Base-by-base conservation (phyloP, 2,888 invertebrate genomes). In the Keiferia lycopersicella region DNA sequence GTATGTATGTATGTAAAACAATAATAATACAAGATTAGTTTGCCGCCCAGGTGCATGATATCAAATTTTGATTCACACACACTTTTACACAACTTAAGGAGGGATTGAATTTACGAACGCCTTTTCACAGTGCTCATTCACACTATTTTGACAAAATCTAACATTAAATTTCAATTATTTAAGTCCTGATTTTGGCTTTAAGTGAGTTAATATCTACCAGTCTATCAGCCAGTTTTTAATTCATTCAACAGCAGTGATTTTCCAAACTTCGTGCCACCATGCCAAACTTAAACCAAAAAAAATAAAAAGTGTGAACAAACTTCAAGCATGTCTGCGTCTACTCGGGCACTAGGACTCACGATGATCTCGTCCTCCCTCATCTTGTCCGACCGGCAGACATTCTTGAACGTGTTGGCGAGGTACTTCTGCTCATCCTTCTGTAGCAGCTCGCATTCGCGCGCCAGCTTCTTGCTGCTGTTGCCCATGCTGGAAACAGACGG, bases 301-400 rank as follows among this genome's bases (percentile, higher is more conserved):
- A 70, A 74, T 62, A 79, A 78, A 77, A 82, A 78, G 79, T 76
- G 84, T 85, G 82, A 87, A 91, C 91, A 86, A 85, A 91, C 91
- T 87, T 91, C 88, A 85, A 91, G 79, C 71, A 82, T 86, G 74
- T 82, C 88, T 76, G 89, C 84, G 69, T 90, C 90, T 86, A 91
- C 73, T 34, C 8, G 34, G 82, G 80, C 84, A 70, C 87, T 87
- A 34, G 34, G 34, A 91, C 92, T 92, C 91, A 94, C 94, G 85
- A 93, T 93, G 80, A 94, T 91, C 80, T 94, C 94, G 66, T 94
- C 94, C 85, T 94, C 94, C 64, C 93, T 87, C 65, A 94, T 94
- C 79, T 87, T 90, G 67, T 94, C 94, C 0, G 94, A 94, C 80
- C 93, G 93, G 76, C 94, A 94, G 63, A 93, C 94, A 2, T 93